Conservation (phyloP, 2,888 invertebrate species). For the Napeogenes inachia region DNA sequence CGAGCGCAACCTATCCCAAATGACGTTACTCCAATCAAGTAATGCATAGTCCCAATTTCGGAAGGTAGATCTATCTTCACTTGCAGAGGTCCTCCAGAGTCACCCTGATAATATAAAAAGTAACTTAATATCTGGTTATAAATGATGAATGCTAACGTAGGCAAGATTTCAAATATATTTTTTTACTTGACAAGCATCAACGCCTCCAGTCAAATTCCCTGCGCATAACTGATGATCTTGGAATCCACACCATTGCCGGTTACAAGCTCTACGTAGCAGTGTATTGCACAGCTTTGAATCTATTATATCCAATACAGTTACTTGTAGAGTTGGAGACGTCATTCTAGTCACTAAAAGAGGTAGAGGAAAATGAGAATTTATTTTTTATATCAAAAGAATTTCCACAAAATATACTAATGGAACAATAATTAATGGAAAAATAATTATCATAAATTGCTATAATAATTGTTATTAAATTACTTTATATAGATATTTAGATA, state of each 20-base stretch:
- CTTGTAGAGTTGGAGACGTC: slow-evolving; percentile 40
- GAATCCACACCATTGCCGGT: slow-evolving; percentile 50
- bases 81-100: slow-evolving; percentile 84
- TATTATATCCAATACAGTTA: slow-evolving; percentile 47
- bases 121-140: not conserved
- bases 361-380: not conserved
- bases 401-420: too few relatives aligned
- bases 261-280: slow-evolving; percentile 38
- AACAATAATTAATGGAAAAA: too few relatives aligned
- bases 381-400: too few relatives aligned
- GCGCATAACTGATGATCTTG: slow-evolving; percentile 54
- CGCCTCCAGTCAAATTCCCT: slow-evolving; percentile 53
- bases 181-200: slow-evolving; percentile 54
- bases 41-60: slow-evolving; percentile 29
- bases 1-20: slow-evolving; percentile 38
- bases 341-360: not conserved
- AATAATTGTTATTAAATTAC: too few relatives aligned
- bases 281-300: slow-evolving; percentile 40
- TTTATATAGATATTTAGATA: too few relatives aligned
- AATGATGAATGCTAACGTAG: too few relatives aligned
- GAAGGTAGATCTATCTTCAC: slow-evolving; percentile 39
- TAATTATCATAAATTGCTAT: too few relatives aligned
- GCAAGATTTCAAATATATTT: too few relatives aligned
- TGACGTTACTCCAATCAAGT: slow-evolving; percentile 42
- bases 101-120: slow-evolving; percentile 71